Percentiles rank a stretch among this genome's conserved stretches.
phyloP scores from a whole-genome alignment of 2,797 vertebrate genomes.

The Melanotaenia nigrans region DNA sequence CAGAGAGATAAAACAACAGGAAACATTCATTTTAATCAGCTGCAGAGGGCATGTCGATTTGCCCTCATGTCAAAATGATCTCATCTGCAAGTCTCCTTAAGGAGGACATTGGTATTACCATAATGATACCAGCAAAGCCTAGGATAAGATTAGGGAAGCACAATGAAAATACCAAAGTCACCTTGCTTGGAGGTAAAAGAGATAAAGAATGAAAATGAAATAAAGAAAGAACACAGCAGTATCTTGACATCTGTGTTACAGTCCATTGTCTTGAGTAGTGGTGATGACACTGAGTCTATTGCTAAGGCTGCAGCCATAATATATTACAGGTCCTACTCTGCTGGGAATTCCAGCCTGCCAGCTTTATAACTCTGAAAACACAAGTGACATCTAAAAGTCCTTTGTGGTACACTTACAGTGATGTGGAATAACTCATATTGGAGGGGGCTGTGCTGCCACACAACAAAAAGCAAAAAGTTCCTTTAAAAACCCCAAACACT shows the following conservation, averaged over 20 bases:
- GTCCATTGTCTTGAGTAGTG: slow-evolving; percentile 46
- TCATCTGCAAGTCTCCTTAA: slow-evolving; percentile 73
- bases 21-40: slow-evolving; percentile 68
- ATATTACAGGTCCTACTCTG: slow-evolving; percentile 29
- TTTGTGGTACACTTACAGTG: slow-evolving; percentile 47
- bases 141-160: slow-evolving; percentile 42
- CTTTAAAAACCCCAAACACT: slow-evolving; percentile 16
- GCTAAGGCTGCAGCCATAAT: slow-evolving; percentile 42
- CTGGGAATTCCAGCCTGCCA: slow-evolving; percentile 40
- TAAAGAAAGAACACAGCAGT: background rate
- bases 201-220: slow-evolving; percentile 37
- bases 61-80: slow-evolving; percentile 56
- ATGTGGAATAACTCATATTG: slow-evolving; percentile 33
- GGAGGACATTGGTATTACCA: slow-evolving; percentile 62
- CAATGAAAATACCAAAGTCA: slow-evolving; percentile 54
- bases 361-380: slow-evolving; percentile 48
- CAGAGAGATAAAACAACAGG: slow-evolving; percentile 32
- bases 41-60: slow-evolving; percentile 45
- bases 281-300: slow-evolving; percentile 40
- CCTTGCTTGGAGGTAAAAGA: slow-evolving; percentile 15
- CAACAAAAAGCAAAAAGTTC: slow-evolving; percentile 20
- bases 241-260: slow-evolving; percentile 40
- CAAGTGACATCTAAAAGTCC: slow-evolving; percentile 51
- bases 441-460: slow-evolving; percentile 6
- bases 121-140: slow-evolving; percentile 62